Conservation (phyloP, 1,140 invertebrate species). For the Pomacea maculata region DNA sequence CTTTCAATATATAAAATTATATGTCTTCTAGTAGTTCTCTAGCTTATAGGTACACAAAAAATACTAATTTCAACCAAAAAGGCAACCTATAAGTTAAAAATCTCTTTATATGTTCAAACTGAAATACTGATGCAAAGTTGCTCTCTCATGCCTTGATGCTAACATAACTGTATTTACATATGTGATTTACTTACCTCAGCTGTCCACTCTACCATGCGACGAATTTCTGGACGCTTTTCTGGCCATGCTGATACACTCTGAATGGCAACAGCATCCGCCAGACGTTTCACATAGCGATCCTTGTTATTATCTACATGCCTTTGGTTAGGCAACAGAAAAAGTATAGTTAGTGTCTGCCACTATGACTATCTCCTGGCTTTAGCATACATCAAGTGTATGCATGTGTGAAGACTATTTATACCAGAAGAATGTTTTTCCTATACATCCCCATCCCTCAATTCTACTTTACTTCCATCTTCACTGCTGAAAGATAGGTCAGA, state of each 20-base stretch:
- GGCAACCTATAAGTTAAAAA: background rate
- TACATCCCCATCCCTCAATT: too few species aligned
- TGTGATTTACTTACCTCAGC: constrained; percentile 65
- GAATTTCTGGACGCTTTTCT: constrained; percentile 79
- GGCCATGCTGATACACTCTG: constrained; percentile 94
- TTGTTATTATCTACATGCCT: constrained; percentile 85
- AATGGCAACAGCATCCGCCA: constrained; percentile 90
- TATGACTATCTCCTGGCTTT: background rate
- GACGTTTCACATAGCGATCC: constrained; percentile 78
- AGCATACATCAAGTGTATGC: background rate
- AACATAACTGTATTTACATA: too few species aligned
- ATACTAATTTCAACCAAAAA: background rate
- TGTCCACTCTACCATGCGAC: constrained; percentile 84
- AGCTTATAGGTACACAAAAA: background rate
- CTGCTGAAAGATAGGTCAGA: too few species aligned
- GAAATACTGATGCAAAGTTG: too few species aligned
- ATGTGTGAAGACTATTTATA: background rate
- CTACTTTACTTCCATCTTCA: too few species aligned
- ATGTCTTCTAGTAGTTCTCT: too few species aligned
- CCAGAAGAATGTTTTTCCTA: background rate
- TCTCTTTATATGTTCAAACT: background rate
- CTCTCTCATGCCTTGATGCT: background rate
- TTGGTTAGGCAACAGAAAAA: constrained; percentile 43
- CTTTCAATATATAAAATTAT: too few species aligned
- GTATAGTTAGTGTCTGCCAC: background rate